Evolutionary conservation across 2,113 vertebrate species (phyloP).

Genomic region (Syrrhaptes paradoxus): DNA sequence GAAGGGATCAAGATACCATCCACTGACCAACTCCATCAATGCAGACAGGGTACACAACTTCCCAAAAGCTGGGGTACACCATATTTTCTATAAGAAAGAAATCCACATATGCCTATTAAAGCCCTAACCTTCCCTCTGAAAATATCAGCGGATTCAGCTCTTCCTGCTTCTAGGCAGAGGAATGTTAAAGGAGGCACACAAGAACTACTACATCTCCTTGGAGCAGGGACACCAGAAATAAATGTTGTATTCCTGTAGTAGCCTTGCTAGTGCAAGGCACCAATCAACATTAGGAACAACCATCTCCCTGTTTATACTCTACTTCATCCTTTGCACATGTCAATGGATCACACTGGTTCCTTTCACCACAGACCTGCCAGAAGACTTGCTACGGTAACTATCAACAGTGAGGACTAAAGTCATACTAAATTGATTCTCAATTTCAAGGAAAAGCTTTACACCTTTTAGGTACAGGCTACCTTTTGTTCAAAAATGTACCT

Average conservation of each 20-base stretch:
- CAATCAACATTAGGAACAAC: background rate
- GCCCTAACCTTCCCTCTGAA: background rate
- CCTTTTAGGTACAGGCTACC: background rate
- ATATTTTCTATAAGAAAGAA: background rate
- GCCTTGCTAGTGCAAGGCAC: background rate
- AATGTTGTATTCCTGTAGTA: background rate
- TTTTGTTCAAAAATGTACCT: background rate
- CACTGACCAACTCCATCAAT: background rate
- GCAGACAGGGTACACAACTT: background rate
- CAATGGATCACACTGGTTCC: background rate
- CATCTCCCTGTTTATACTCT: background rate
- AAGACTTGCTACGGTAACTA: background rate
- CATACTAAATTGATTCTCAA: background rate
- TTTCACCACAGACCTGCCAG: background rate
- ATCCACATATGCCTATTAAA: background rate
- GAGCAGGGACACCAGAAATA: background rate
- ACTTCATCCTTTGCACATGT: accelerated
- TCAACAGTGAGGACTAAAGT: background rate
- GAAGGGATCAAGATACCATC: background rate
- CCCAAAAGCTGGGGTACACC: background rate
- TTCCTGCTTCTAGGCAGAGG: background rate
- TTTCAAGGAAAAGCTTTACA: background rate
- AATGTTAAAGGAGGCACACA: background rate
- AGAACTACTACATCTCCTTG: background rate
- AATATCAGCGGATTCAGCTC: background rate